phyloP scores from a whole-genome alignment of 2,888 invertebrate genomes.

The Hedya salicella region DNA sequence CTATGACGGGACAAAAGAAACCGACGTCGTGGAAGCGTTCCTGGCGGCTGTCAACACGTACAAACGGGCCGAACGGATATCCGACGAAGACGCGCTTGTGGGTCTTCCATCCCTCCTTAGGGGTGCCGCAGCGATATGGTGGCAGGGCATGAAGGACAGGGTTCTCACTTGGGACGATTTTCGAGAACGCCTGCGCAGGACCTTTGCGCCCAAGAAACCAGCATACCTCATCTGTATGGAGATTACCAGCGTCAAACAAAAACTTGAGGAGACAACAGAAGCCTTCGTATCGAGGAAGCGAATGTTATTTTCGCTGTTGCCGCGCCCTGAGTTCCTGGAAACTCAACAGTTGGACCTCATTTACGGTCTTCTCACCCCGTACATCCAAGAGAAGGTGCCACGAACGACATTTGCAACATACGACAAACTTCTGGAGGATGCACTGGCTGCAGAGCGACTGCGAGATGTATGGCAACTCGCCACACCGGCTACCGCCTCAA shows the following conservation, averaged over 20 bases:
- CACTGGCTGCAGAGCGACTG: constrained; percentile 3
- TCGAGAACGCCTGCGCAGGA: constrained; percentile 6
- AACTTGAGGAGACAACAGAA: constrained; percentile 3
- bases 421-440: not conserved
- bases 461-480: not conserved
- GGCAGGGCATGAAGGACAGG: not conserved
- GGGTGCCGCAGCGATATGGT: not conserved
- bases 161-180: not conserved
- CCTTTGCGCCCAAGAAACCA: constrained; percentile 12
- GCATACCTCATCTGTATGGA: not conserved
- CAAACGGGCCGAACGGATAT: too few relatives aligned
- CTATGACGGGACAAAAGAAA: constrained; percentile 3
- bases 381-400: constrained; percentile 9
- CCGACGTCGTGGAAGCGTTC: constrained; percentile 1
- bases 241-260: not conserved
- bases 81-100: too few relatives aligned
- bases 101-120: too few relatives aligned
- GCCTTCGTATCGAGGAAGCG: constrained; percentile 8
- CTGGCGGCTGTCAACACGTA: too few relatives aligned
- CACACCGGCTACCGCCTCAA: not conserved
- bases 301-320: constrained; percentile 1
- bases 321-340: not conserved
- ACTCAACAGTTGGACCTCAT: constrained; percentile 5
- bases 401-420: not conserved
- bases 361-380: constrained; percentile 1